phyloP scores from a whole-genome alignment of 2,797 vertebrate species.

The Amniataba percoides region DNA sequence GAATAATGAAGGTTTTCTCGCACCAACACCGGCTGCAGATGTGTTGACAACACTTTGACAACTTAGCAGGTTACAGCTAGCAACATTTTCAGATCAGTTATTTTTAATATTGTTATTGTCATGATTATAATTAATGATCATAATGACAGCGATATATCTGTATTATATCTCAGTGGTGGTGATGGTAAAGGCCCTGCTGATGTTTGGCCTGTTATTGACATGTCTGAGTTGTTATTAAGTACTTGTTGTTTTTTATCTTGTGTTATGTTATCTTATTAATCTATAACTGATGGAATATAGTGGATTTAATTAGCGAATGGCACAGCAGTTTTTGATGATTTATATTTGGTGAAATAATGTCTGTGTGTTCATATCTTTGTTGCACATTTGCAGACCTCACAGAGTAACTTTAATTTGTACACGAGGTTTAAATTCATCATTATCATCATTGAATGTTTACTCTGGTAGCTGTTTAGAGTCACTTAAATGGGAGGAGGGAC shows the following conservation, averaged over 20 bases:
- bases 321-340: neutral
- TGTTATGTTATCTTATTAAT: neutral
- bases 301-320: neutral
- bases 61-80: slow-evolving; percentile 52
- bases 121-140: neutral
- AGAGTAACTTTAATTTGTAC: neutral
- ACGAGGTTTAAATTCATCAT: too few relatives aligned
- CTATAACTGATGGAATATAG: neutral
- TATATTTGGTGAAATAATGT: neutral
- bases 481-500: neutral
- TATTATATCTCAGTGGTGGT: neutral
- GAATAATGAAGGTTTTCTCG: neutral
- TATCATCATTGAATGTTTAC: neutral
- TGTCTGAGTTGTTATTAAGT: neutral
- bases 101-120: too few relatives aligned
- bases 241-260: neutral
- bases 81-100: slow-evolving; percentile 19
- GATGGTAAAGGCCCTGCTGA: neutral
- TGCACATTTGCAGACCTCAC: neutral
- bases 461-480: neutral
- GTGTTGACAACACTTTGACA: slow-evolving; percentile 53
- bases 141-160: neutral
- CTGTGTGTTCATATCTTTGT: neutral
- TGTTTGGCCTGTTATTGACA: slow-evolving; percentile 1
- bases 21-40: slow-evolving; percentile 38